Base-by-base conservation (phyloP, 2,888 invertebrate genomes). In the Lymantria dispar region DNA sequence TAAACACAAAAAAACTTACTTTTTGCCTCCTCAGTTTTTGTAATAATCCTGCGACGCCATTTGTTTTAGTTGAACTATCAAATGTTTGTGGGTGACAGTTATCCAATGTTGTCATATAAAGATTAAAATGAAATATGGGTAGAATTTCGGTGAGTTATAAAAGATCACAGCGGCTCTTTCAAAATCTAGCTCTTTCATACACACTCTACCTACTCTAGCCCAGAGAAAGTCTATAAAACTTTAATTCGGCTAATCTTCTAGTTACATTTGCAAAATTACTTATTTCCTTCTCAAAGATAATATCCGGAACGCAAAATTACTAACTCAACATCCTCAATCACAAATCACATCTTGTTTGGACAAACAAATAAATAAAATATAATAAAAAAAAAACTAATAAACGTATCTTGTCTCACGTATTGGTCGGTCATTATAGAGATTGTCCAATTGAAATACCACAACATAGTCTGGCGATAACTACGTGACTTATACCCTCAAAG, bases 401-500 rank as follows among this genome's bases (percentile, higher is more conserved):
- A 56, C 43, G 45, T 44, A 44, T 7, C 37, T 56, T 50, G 58
- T 58, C 56, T 68, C 74, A 64, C 74, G 76, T 73, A 62, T 65
- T 69, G 70, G 60, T 55, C 58, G 52, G 36, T 62, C 63, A 68
- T 63, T 68, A 65, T 31, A 45, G 45, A 68, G 59, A 70, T 72
- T 70, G 75, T 77, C 69, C 70, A 69, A 75, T 63, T 55, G 58
- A 57, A 74, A 72, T 71, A 68, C 64, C 70, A 68, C 68, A 67
- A 67, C 63, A 66, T 61, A 58, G 52, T 55, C 61, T 56, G 62
- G 75, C 79, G 74, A 64, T 74, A 75, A 74, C 52, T 75, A 79
- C 78, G 80, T 78, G 78, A 76, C 78, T 72, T 68, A 62, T 60
- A 58, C 52, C 45, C 39, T 48, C 48, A 58, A 54, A 62, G 67